A percentile compares a stretch with the other conserved stretches of the same genome.
These are phyloP conservation scores for Reticulitermes speratus DNA, from an alignment of 1,140 invertebrate species.

Conservation along the genomic window DNA sequence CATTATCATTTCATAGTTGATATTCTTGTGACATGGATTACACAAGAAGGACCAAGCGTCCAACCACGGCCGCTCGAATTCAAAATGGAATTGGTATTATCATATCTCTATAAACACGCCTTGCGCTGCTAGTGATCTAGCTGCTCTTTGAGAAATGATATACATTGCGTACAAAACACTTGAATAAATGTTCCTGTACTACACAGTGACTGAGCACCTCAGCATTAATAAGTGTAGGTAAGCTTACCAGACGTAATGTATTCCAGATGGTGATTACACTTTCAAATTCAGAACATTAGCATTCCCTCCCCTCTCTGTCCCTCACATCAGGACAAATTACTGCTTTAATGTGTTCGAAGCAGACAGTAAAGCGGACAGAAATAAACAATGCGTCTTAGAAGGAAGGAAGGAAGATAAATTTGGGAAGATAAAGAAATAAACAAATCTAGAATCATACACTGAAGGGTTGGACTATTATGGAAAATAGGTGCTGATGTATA, in stretches of 20 bases:
- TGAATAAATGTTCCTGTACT: no score
- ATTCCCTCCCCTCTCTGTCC: background rate
- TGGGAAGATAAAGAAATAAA: background rate
- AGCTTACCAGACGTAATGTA: background rate
- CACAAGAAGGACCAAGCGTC: background rate
- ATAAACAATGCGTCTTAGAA: background rate
- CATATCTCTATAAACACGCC: background rate
- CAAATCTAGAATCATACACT: background rate
- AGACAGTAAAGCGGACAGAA: background rate
- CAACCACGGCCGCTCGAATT: background rate
- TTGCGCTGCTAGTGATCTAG: background rate
- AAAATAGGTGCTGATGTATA: constrained; percentile 12
- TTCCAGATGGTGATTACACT: constrained; percentile 15
- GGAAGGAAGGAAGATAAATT: background rate
- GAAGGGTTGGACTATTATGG: background rate
- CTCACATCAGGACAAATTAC: background rate
- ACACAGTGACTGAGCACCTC: background rate
- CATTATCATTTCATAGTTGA: no score
- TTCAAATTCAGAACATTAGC: constrained; percentile 9
- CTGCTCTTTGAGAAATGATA: no score
- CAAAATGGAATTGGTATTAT: background rate
- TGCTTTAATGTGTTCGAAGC: background rate
- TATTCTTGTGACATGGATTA: no score
- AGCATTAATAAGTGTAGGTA: background rate
- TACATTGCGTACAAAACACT: background rate